Evolutionary conservation across 2,113 vertebrate genomes (phyloP).

Genomic region (Dissostichus mawsoni): DNA sequence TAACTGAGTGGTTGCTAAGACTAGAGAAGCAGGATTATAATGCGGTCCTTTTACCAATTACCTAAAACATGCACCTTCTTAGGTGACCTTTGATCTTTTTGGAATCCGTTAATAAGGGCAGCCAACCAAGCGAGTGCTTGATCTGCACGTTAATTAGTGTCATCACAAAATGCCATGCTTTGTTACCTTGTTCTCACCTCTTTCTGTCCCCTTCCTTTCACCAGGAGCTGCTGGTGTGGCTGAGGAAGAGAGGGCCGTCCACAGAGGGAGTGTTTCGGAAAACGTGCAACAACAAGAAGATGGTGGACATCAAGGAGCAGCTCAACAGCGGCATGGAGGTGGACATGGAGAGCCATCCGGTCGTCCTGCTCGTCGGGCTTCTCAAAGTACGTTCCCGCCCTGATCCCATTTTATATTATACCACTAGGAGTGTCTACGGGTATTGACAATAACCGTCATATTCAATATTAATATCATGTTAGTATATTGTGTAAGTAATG

Average conservation of each 20-base stretch:
- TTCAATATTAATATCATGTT: no score
- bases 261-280: slow-evolving; percentile 96
- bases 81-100: no score
- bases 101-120: background rate
- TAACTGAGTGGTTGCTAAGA: no score
- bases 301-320: slow-evolving; percentile 89
- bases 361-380: slow-evolving; percentile 89
- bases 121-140: background rate
- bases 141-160: background rate
- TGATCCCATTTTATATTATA: background rate
- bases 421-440: background rate
- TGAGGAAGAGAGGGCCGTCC: slow-evolving; percentile 89
- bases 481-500: no score
- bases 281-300: slow-evolving; percentile 89
- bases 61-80: no score
- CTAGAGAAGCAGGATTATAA: no score
- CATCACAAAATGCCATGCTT: background rate
- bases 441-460: no score
- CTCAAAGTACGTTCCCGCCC: slow-evolving; percentile 86
- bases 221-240: slow-evolving; percentile 89
- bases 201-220: background rate
- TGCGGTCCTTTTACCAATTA: no score
- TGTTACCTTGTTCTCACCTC: background rate
- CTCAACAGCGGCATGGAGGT: slow-evolving; percentile 87
- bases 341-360: slow-evolving; percentile 84